Conservation (phyloP, 2,113 vertebrate species). For the Panthera tigris region DNA sequence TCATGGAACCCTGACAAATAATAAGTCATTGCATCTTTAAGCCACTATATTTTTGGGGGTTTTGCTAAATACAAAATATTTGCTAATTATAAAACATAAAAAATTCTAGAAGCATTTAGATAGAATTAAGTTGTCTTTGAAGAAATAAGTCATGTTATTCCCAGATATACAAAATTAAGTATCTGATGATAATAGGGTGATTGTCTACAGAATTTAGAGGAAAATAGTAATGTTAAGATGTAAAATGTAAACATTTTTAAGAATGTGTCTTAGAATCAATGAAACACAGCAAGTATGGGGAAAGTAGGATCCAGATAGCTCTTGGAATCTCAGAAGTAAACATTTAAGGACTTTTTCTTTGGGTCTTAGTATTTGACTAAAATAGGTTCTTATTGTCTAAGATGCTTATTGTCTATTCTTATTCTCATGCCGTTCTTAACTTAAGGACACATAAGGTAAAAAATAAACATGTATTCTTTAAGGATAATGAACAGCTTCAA, state of each 20-base stretch:
- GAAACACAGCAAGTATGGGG: not conserved
- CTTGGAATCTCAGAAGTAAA: not conserved
- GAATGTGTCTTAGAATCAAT: not conserved
- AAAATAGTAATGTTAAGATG: not conserved
- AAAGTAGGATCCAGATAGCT: not conserved
- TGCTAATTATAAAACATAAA: not conserved
- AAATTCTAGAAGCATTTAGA: not conserved
- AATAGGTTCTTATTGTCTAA: not conserved
- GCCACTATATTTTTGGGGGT: not conserved
- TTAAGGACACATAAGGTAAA: not conserved
- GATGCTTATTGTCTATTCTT: too few species aligned
- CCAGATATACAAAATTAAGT: not conserved
- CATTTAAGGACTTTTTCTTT: not conserved
- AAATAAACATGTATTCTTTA: not conserved
- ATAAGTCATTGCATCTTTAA: not conserved
- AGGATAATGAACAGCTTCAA: not conserved
- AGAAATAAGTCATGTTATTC: not conserved
- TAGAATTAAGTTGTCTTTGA: not conserved
- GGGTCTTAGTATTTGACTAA: not conserved
- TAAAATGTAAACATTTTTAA: not conserved
- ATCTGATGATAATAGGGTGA: not conserved
- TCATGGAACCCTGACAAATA: not conserved
- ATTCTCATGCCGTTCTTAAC: not conserved
- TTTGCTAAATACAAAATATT: not conserved
- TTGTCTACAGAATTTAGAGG: not conserved